Evolutionary conservation across 2,113 vertebrate species (phyloP).

Genomic region (Dermatemys mawii): DNA sequence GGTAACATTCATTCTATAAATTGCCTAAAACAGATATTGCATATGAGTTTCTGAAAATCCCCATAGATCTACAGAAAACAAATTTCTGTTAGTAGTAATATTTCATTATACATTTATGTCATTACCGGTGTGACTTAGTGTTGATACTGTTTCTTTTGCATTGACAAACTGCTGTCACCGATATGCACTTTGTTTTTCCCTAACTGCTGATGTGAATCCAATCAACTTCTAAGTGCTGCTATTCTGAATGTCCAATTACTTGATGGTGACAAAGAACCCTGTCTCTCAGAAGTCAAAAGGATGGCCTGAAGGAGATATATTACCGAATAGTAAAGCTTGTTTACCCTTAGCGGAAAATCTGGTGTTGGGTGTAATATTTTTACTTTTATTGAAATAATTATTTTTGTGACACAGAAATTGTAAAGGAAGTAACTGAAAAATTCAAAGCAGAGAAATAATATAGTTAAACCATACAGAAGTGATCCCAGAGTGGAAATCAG

Average conservation of each 20-base stretch:
- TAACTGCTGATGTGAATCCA: rapidly evolving
- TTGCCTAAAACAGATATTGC: rapidly evolving
- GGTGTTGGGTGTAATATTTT: rapidly evolving
- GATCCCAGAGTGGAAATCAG: neutral
- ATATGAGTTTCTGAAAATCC: rapidly evolving
- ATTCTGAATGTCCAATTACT: neutral
- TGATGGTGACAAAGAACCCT: neutral
- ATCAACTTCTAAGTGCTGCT: rapidly evolving
- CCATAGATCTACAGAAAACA: neutral
- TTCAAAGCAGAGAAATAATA: neutral
- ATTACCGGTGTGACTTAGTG: rapidly evolving
- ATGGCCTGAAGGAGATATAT: neutral
- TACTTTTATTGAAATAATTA: neutral
- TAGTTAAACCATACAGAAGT: neutral
- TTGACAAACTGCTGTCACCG: no score
- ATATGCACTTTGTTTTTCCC: neutral
- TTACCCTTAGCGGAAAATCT: neutral
- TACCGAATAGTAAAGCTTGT: rapidly evolving
- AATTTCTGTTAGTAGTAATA: rapidly evolving
- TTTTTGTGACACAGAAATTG: neutral
- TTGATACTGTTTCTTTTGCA: neutral
- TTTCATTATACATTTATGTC: rapidly evolving
- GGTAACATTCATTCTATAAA: rapidly evolving
- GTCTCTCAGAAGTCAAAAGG: rapidly evolving
- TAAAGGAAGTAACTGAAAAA: neutral